These are phyloP conservation scores for Podabrus alpinus DNA, from an alignment of 2,888 invertebrate species.

Conservation along the genomic window DNA sequence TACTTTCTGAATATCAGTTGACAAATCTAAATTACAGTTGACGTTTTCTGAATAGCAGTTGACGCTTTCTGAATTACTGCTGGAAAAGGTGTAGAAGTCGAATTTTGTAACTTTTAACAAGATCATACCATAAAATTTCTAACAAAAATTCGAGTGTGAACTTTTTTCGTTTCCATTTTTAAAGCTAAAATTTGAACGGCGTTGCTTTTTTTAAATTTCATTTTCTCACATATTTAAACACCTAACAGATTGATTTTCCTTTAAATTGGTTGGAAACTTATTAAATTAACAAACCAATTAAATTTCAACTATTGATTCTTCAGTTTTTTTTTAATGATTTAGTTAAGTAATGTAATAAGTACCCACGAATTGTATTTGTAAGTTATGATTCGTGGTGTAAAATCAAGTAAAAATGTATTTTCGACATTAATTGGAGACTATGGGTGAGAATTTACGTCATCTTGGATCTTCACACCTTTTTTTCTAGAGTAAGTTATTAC, in stretches of 20 bases:
- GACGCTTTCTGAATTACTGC: too few relatives aligned
- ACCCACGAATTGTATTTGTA: conserved; percentile 56
- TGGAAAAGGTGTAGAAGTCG: too few relatives aligned
- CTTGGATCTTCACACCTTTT: conserved; percentile 27
- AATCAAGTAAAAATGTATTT: conserved; percentile 20
- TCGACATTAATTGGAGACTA: conserved; percentile 33
- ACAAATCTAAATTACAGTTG: too few relatives aligned
- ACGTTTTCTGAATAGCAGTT: too few relatives aligned
- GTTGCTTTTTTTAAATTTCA: background rate
- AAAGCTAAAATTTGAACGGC: background rate
- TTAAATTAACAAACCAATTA: background rate
- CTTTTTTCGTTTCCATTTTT: background rate
- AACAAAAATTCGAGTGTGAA: too few relatives aligned
- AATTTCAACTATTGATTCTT: background rate
- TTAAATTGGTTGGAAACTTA: background rate
- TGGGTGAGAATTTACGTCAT: conserved; percentile 34
- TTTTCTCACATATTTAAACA: background rate
- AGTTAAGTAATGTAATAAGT: background rate
- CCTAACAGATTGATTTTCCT: background rate
- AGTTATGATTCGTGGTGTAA: conserved; percentile 54
- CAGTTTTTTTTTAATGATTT: conserved; percentile 1
- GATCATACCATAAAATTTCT: too few relatives aligned
- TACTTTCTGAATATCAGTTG: too few relatives aligned
- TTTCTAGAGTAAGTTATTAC: conserved; percentile 39
- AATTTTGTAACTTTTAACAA: background rate